Evolutionary conservation across 2,113 vertebrate species (phyloP).

Genomic region (Girardinichthys multiradiatus): DNA sequence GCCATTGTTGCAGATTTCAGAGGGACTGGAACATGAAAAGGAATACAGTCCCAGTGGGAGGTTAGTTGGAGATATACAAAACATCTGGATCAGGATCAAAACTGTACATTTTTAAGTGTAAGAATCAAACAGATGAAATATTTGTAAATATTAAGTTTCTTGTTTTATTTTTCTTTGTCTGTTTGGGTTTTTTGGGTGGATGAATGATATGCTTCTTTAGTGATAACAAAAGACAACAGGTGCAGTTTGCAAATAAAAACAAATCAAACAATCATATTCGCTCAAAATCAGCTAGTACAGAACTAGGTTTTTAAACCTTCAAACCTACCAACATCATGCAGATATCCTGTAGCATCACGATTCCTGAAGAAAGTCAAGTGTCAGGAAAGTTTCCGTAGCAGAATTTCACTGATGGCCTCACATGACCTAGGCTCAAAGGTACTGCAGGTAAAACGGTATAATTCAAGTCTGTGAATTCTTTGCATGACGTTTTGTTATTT

Average conservation of each 20-base stretch:
- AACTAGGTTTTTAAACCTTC: background rate
- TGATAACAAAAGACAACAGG: slow-evolving; percentile 79
- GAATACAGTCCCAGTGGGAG: slow-evolving; percentile 31
- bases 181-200: slow-evolving; percentile 69
- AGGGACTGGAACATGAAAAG: slow-evolving; percentile 22
- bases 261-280: slow-evolving; percentile 9
- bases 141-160: slow-evolving; percentile 87
- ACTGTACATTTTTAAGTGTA: slow-evolving; percentile 85
- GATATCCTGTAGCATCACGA: slow-evolving; percentile 56
- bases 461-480: background rate
- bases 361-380: slow-evolving; percentile 4
- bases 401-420: slow-evolving; percentile 4
- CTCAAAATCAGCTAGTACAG: background rate
- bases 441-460: background rate
- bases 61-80: slow-evolving; percentile 51
- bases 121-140: slow-evolving; percentile 77
- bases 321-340: background rate
- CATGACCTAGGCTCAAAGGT: background rate
- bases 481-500: background rate
- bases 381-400: slow-evolving; percentile 53
- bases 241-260: slow-evolving; percentile 64
- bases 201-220: slow-evolving; percentile 80
- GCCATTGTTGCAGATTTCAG: slow-evolving; percentile 54
- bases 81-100: slow-evolving; percentile 62
- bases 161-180: slow-evolving; percentile 66